These are phyloP conservation scores for Cataglyphis cursor DNA, from an alignment of 2,888 invertebrate genomes.

Conservation along the genomic window DNA sequence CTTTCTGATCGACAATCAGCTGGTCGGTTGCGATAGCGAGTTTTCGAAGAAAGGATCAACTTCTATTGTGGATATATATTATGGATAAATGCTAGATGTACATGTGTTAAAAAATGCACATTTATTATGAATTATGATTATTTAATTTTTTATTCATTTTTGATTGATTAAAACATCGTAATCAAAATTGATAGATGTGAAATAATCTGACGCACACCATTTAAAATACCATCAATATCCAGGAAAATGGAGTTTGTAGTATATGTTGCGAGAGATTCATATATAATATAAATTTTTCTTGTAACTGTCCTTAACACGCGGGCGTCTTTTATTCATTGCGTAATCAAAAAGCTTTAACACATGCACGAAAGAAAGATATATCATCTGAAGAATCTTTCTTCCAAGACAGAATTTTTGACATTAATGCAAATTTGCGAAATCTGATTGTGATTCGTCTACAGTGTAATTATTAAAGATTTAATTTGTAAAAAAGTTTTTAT, in stretches of 20 bases:
- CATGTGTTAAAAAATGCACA: background rate
- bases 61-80: background rate
- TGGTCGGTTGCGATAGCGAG: background rate
- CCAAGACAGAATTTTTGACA: background rate
- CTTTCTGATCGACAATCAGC: background rate
- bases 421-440: constrained; percentile 11
- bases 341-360: background rate
- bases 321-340: background rate
- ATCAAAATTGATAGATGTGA: background rate
- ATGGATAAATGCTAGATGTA: background rate
- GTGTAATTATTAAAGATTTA: background rate
- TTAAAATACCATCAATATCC: background rate
- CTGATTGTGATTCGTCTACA: background rate
- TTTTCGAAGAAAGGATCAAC: background rate
- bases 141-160: background rate
- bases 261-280: background rate
- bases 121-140: background rate
- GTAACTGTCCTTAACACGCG: background rate
- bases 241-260: constrained; percentile 21
- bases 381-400: background rate
- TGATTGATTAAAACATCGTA: background rate
- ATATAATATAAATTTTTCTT: background rate
- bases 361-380: background rate
- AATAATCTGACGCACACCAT: background rate
- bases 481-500: background rate